Conservation (phyloP, 2,113 vertebrate species). For the Nothocercus nigrocapillus region DNA sequence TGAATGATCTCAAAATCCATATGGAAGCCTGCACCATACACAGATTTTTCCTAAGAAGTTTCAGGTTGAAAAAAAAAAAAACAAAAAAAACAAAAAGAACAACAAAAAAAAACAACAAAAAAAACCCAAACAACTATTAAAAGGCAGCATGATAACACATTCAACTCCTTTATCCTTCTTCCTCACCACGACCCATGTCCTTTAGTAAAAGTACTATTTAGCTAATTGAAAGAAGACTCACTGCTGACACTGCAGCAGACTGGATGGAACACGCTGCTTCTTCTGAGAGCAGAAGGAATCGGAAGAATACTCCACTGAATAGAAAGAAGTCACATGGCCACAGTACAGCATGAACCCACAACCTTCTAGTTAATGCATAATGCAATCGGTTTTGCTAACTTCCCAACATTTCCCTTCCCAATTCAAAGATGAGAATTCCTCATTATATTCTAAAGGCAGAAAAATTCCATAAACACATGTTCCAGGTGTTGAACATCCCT, state of each 20-base stretch:
- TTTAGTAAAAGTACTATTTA: neutral
- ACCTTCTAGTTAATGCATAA: neutral
- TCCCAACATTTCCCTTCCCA: neutral
- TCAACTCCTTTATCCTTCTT: neutral
- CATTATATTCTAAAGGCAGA: neutral
- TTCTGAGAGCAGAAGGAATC: neutral
- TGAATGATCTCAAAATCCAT: neutral
- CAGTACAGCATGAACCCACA: neutral
- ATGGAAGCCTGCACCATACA: neutral
- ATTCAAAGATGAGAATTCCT: neutral
- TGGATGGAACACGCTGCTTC: neutral
- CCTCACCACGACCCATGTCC: neutral
- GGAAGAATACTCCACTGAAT: neutral
- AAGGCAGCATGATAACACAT: neutral
- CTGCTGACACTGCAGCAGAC: neutral
- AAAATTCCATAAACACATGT: neutral
- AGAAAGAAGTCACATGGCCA: neutral
- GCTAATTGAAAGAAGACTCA: neutral
- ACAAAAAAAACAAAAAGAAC: too few relatives aligned
- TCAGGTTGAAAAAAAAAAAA: neutral
- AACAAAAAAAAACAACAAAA: too few relatives aligned
- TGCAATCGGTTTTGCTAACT: fast-evolving
- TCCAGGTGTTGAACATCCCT: neutral
- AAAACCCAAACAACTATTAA: too few relatives aligned
- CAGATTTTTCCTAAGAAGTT: neutral